Evolutionary conservation across 1,140 invertebrate genomes (phyloP), one percentile per base, ranked within the genome.

Genomic region (Nasonia vitripennis): DNA sequence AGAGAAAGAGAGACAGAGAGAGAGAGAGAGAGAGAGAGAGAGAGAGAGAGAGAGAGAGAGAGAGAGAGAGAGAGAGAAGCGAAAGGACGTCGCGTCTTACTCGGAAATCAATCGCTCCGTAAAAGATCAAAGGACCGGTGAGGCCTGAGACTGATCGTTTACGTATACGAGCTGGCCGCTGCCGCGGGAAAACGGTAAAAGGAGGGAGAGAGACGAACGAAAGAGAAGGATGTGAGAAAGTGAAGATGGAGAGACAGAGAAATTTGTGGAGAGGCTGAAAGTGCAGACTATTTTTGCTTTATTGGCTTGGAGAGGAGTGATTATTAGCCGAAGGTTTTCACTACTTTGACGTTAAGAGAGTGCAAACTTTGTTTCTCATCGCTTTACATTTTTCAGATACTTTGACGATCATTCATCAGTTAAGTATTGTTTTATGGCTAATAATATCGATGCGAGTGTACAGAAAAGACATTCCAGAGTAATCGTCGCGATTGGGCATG

Each of bases 51-150:
- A n/a, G 5, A 37, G 34, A 37, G 5, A 55, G 17, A n/a, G 5
- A 37, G 34, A 5, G 5, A 55, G 17, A 55, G 51, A 20, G 55
- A 17, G 55, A 62, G 55, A 62, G 55, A 62, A 62, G 70, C 27
- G 51, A 78, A 84, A 51, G 75, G 75, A 78, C 51, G 62, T 68
- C 48, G 75, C 75, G 83, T 71, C 75, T 78, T 78, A 80, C 83
- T 80, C 48, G 70, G 83, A 85, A 85, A 85, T 85, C 83, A 80
- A 85, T 85, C 83, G 48, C 51, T 70, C 48, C 78, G 78, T 68
- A 31, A 81, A 81, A 85, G 78, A 85, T 85, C 84, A 85, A 85
- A 85, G 84, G 37, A 77, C 51, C 31, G 51, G 51, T 62, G 55
- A 67, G 62, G 17, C 48, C 55, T 17, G 74, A 55, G 74, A 78